Evolutionary conservation across 2,113 vertebrate genomes (phyloP).

Genomic region (Garra rufa): DNA sequence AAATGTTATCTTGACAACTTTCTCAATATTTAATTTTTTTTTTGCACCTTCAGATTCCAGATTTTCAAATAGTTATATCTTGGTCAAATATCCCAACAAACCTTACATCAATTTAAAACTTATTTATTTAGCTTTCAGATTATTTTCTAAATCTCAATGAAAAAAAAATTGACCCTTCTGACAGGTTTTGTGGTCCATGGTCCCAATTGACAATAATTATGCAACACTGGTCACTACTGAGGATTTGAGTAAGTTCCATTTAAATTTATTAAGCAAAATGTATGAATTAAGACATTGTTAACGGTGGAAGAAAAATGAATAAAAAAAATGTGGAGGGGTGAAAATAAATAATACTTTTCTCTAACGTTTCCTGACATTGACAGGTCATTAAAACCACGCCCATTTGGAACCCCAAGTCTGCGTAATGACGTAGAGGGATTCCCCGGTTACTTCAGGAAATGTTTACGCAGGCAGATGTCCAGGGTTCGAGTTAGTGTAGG

Average conservation of each 20-base stretch:
- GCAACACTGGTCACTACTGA: not conserved
- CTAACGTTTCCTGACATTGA: not conserved
- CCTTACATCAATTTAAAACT: no score
- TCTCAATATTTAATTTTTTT: no score
- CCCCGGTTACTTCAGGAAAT: conserved; percentile 14
- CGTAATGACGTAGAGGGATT: conserved; percentile 36
- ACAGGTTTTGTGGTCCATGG: no score
- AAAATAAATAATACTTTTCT: not conserved
- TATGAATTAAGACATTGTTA: not conserved
- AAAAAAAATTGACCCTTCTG: no score
- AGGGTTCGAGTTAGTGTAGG: not conserved
- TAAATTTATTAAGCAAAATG: not conserved
- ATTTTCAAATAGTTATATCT: no score
- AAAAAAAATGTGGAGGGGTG: not conserved
- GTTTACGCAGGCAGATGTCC: not conserved
- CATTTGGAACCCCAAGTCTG: conserved; percentile 16
- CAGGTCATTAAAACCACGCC: conserved; percentile 22
- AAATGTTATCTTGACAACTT: no score
- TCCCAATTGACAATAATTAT: not conserved
- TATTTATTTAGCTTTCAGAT: no score
- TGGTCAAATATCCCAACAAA: no score
- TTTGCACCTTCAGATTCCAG: no score
- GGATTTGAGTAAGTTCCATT: no score
- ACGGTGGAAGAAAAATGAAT: not conserved
- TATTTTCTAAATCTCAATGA: no score